A percentile compares a stretch with the other conserved stretches of the same genome.
Conservation (phyloP, 1,140 invertebrate genomes). For the Cecropterus lyciades region DNA sequence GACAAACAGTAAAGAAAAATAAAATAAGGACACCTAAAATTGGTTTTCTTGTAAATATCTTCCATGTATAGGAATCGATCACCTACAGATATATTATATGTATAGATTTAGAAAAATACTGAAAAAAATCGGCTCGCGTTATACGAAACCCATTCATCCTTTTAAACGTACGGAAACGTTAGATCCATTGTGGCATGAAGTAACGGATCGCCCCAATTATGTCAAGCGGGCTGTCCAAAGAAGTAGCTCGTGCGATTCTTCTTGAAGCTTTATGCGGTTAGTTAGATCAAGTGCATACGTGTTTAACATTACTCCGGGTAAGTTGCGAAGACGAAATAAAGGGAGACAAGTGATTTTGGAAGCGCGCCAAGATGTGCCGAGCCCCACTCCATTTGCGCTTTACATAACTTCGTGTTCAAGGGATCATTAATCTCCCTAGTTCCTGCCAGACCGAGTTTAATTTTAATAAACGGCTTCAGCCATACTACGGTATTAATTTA, state of each 20-base stretch:
- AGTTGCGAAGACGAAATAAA: slow-evolving; percentile 58
- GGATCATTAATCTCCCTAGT: slow-evolving; percentile 83
- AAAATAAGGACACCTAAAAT: no score
- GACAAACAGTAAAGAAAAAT: no score
- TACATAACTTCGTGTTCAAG: slow-evolving; percentile 82
- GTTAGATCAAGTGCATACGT: slow-evolving; percentile 37
- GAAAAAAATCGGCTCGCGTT: no score
- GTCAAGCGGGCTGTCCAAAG: neutral
- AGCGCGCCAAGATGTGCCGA: slow-evolving; percentile 74
- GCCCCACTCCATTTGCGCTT: slow-evolving; percentile 79
- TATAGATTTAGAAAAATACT: no score
- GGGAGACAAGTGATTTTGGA: slow-evolving; percentile 81
- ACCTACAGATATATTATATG: no score
- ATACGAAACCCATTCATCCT: no score
- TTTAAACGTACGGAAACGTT: no score
- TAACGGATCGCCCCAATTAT: neutral
- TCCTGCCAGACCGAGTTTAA: slow-evolving; percentile 77
- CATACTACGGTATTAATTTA: slow-evolving; percentile 74
- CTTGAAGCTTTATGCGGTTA: slow-evolving; percentile 25
- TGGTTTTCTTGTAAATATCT: no score
- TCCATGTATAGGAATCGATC: no score
- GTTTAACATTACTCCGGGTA: slow-evolving; percentile 36
- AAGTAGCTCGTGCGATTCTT: slow-evolving; percentile 10
- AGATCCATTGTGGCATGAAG: no score
- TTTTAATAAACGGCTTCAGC: slow-evolving; percentile 81